Evolutionary conservation across 2,888 invertebrate genomes (phyloP).

Genomic region (Scaptomyza tumidula): DNA sequence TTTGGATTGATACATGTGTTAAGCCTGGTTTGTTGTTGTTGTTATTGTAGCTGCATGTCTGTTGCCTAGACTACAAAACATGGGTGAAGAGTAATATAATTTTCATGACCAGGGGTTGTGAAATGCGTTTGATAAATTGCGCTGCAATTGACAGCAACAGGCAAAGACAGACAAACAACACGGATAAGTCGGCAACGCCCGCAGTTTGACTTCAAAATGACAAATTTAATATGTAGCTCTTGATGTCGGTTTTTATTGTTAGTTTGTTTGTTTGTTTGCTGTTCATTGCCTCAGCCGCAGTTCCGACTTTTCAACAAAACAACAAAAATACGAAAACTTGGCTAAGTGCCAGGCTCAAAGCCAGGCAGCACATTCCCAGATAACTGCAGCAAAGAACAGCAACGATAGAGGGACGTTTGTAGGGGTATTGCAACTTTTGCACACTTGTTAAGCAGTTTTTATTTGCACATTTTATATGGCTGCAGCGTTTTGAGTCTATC

Average conservation of each 20-base stretch:
- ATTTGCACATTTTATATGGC: conserved; percentile 57
- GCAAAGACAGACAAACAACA: conserved; percentile 5
- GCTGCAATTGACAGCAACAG: conserved; percentile 49
- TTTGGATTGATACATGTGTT: no score
- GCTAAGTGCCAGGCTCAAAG: conserved; percentile 64
- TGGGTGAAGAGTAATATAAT: conserved; percentile 26
- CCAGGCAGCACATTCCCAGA: conserved; percentile 21
- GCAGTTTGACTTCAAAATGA: conserved; percentile 60
- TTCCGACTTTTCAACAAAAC: conserved; percentile 33
- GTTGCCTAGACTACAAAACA: conserved; percentile 8
- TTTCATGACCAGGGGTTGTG: conserved; percentile 37
- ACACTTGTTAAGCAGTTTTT: conserved; percentile 55
- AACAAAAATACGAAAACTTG: conserved; percentile 48
- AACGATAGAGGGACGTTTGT: not conserved
- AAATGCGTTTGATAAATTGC: conserved; percentile 59
- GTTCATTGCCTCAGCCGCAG: conserved; percentile 55
- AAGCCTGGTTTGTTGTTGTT: not conserved
- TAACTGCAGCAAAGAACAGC: not conserved
- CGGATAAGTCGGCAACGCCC: conserved; percentile 22
- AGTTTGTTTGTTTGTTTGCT: conserved; percentile 55
- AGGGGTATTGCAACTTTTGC: conserved; percentile 13
- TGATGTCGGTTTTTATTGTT: conserved; percentile 51
- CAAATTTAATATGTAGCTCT: conserved; percentile 74
- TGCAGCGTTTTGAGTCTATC: conserved; percentile 28
- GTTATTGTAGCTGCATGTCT: conserved; percentile 1